Evolutionary conservation across 2,113 vertebrate genomes (phyloP).

Genomic region (Oreochromis niloticus): DNA sequence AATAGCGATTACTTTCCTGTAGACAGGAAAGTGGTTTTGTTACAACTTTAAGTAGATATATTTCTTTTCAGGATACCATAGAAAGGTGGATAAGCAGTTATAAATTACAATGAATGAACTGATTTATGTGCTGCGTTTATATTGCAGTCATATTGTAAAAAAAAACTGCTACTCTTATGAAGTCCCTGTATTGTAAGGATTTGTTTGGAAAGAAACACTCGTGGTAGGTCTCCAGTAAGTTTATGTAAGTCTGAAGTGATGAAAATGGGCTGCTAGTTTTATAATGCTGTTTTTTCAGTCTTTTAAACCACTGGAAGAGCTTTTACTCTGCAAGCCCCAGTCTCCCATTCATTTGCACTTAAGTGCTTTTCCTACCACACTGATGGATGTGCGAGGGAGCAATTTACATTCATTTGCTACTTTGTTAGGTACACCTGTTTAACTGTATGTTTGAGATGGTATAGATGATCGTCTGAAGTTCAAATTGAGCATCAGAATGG

Average conservation of each 20-base stretch:
- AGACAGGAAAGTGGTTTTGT: background rate
- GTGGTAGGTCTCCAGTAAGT: background rate
- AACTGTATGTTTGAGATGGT: background rate
- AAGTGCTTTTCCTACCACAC: background rate
- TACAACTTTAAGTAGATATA: constrained; percentile 1
- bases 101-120: constrained; percentile 10
- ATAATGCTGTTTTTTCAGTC: fast-evolving
- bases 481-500: background rate
- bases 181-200: background rate
- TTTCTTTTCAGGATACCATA: background rate
- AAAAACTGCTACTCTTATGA: background rate
- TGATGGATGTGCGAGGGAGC: background rate
- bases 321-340: background rate
- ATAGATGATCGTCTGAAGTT: background rate
- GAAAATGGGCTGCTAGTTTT: background rate
- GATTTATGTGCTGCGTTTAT: background rate
- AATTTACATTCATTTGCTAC: background rate
- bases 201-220: background rate
- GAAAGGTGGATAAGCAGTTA: constrained; percentile 5
- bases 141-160: background rate
- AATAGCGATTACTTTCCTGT: background rate
- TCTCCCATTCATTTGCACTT: background rate
- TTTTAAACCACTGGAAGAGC: fast-evolving
- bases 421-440: background rate
- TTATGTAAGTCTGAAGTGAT: background rate